Conservation (phyloP, 2,113 vertebrate species). For the Leptocoma aspasia region DNA sequence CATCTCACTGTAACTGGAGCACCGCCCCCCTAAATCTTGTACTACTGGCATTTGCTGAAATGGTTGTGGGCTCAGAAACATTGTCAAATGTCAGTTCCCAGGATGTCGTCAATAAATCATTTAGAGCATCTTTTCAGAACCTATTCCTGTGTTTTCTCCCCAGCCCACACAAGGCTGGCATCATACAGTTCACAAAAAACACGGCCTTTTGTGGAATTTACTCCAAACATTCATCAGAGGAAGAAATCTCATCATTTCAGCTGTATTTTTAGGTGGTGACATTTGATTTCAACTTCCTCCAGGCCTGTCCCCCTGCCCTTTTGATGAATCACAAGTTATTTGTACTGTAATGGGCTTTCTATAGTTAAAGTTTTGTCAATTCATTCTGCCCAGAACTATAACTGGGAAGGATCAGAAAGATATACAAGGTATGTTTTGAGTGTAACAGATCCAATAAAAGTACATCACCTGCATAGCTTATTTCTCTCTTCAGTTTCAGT, state of each 20-base stretch:
- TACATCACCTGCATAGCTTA: not conserved
- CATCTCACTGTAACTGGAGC: constrained; percentile 19
- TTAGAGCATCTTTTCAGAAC: constrained; percentile 20
- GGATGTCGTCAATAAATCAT: constrained; percentile 25
- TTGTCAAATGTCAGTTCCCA: constrained; percentile 5
- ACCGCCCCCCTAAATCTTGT: not conserved
- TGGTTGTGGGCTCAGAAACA: not conserved
- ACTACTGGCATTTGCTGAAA: constrained; percentile 28
- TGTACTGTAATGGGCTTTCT: not conserved
- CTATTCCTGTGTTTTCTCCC: not conserved
- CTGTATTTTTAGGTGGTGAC: constrained; percentile 49
- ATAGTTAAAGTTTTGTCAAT: not conserved
- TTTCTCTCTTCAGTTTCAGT: not conserved
- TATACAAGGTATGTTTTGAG: not conserved
- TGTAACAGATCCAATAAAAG: not conserved
- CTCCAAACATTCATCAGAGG: constrained; percentile 11
- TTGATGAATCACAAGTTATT: constrained; percentile 41
- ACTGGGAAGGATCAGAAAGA: not conserved
- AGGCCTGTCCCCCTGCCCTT: constrained; percentile 8
- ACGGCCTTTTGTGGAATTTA: constrained; percentile 1
- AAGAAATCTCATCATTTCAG: constrained; percentile 25
- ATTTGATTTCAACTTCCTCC: constrained; percentile 47
- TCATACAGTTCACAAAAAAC: not conserved
- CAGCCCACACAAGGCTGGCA: not conserved
- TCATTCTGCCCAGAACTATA: not conserved